A percentile compares a stretch with the other conserved stretches of the same genome.
Evolutionary conservation across 2,797 vertebrate genomes (phyloP).

Genomic region (Centroberyx gerrardi): DNA sequence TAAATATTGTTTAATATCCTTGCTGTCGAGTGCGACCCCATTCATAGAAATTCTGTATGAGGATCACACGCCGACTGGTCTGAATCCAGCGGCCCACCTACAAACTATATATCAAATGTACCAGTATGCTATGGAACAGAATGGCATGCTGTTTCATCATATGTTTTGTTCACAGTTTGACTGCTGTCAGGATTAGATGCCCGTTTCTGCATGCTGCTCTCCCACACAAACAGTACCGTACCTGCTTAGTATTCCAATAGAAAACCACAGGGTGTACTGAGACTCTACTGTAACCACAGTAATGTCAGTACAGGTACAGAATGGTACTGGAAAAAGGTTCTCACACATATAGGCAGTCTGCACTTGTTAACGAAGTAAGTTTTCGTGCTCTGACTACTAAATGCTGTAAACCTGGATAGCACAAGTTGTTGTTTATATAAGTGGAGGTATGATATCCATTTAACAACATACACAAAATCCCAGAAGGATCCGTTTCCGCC

Average conservation of each 20-base stretch:
- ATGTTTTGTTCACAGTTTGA: too few relatives aligned
- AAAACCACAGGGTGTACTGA: background rate
- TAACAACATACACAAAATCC: constrained; percentile 36
- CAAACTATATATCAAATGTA: too few relatives aligned
- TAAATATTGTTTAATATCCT: too few relatives aligned
- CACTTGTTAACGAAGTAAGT: background rate
- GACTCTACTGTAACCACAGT: background rate
- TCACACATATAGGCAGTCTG: background rate
- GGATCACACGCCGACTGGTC: too few relatives aligned
- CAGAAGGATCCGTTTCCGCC: constrained; percentile 41
- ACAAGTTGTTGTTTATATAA: constrained; percentile 53
- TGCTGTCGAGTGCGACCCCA: too few relatives aligned
- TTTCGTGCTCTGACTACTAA: background rate
- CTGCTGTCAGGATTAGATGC: background rate
- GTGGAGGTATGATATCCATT: constrained; percentile 42
- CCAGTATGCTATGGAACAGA: too few relatives aligned
- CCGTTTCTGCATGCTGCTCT: background rate
- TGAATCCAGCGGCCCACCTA: too few relatives aligned
- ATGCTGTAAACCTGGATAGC: constrained; percentile 7
- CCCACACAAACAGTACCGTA: background rate
- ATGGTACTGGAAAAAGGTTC: background rate
- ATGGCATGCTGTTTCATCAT: too few relatives aligned
- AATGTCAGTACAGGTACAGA: background rate
- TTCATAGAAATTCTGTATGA: too few relatives aligned
- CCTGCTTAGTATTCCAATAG: background rate